A percentile compares a stretch with the other conserved stretches of the same genome.
phyloP scores from a whole-genome alignment of 2,113 vertebrate genomes.

The Cacatua alba region DNA sequence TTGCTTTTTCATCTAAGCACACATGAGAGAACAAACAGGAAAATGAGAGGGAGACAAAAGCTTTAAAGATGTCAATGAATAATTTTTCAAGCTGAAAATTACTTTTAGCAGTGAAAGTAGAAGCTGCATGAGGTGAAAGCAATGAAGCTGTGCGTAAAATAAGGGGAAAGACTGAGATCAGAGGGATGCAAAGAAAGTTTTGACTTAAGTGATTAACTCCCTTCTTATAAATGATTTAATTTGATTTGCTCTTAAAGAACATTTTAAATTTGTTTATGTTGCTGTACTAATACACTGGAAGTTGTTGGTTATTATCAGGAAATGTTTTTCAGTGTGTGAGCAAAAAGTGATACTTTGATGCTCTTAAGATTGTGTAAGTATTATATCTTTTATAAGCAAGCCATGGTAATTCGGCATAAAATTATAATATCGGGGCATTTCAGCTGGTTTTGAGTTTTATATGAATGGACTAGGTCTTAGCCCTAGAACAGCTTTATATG shows the following conservation, averaged over 20 bases:
- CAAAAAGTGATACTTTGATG: background rate
- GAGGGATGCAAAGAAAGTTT: background rate
- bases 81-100: conserved; percentile 50
- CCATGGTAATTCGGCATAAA: background rate
- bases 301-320: background rate
- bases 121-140: background rate
- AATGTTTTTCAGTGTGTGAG: background rate
- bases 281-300: background rate
- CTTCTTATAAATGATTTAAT: background rate
- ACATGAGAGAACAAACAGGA: conserved; percentile 17
- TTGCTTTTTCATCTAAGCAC: conserved; percentile 33
- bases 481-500: background rate
- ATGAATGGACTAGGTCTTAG: background rate
- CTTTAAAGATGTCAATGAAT: conserved; percentile 22
- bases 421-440: background rate
- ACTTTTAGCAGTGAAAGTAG: conserved; percentile 17
- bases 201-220: background rate
- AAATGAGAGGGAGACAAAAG: background rate
- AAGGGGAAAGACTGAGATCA: background rate
- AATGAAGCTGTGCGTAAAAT: background rate
- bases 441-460: background rate
- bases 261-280: background rate
- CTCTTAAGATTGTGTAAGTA: background rate
- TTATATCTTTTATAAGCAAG: background rate
- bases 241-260: conserved; percentile 22